These are phyloP conservation scores for Leucania comma DNA, from an alignment of 2,888 invertebrate genomes.

Conservation along the genomic window DNA sequence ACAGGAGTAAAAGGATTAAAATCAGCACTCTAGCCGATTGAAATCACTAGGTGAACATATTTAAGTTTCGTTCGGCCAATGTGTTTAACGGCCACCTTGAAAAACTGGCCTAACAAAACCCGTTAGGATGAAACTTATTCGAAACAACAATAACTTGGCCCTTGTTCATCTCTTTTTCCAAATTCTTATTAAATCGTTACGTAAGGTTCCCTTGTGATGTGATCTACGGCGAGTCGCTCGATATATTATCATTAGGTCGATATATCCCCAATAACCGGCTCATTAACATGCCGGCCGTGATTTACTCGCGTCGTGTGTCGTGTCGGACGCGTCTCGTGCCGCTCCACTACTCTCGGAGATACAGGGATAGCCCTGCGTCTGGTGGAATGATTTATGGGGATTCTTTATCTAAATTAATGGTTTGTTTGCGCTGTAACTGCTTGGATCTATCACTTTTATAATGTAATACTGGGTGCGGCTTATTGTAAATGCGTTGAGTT, in stretches of 20 bases:
- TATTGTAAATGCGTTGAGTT: not conserved
- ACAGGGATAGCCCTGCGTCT: constrained; percentile 24
- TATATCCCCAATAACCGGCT: constrained; percentile 71
- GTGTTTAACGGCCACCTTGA: too few relatives aligned
- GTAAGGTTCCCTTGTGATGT: constrained; percentile 31
- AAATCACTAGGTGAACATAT: too few relatives aligned
- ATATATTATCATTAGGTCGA: constrained; percentile 71
- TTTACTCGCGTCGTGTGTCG: constrained; percentile 60
- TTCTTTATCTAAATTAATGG: constrained; percentile 42
- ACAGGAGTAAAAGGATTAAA: too few relatives aligned
- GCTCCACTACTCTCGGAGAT: constrained; percentile 21
- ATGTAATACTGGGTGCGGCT: not conserved
- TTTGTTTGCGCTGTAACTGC: constrained; percentile 21
- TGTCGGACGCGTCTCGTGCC: constrained; percentile 34
- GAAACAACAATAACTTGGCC: not conserved
- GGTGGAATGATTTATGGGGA: constrained; percentile 29
- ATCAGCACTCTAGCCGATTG: too few relatives aligned
- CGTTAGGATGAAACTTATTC: too few relatives aligned
- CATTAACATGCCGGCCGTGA: constrained; percentile 70
- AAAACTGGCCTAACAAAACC: too few relatives aligned
- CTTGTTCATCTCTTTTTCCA: not conserved
- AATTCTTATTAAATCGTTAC: constrained; percentile 56
- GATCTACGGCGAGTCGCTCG: constrained; percentile 21
- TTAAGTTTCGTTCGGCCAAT: too few relatives aligned
- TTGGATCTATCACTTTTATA: constrained; percentile 6